These are phyloP conservation scores for Sylvia borin DNA, from an alignment of 2,797 vertebrate species.

Conservation along the genomic window DNA sequence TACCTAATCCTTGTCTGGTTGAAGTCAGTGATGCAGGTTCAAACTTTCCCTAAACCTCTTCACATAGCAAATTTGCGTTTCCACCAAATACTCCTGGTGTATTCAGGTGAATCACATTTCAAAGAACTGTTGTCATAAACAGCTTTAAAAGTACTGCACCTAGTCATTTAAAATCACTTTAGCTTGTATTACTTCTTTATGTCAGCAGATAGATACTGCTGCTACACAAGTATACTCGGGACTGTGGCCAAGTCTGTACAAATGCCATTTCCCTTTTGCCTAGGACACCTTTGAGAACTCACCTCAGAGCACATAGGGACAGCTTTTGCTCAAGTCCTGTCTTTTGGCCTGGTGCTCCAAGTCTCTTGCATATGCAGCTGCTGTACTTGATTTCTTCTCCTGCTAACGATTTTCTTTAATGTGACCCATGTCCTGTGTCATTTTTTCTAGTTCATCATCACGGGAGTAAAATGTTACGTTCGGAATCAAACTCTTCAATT, in stretches of 20 bases:
- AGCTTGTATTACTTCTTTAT: conserved; percentile 35
- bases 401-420: conserved; percentile 85
- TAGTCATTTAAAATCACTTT: neutral
- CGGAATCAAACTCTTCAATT: conserved; percentile 99
- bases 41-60: neutral
- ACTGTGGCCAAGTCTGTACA: neutral
- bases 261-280: neutral
- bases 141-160: neutral
- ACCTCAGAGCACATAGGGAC: conserved; percentile 24
- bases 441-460: conserved; percentile 99
- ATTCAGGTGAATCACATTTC: neutral
- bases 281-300: neutral
- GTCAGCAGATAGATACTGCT: conserved; percentile 32
- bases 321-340: conserved; percentile 64
- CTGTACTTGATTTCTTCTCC: conserved; percentile 83
- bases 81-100: neutral
- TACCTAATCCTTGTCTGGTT: neutral
- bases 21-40: neutral
- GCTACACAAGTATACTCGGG: neutral
- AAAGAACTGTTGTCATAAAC: neutral
- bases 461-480: conserved; percentile 99
- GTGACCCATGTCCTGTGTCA: conserved; percentile 87
- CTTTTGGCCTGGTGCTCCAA: conserved; percentile 58
- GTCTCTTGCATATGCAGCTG: conserved; percentile 71
- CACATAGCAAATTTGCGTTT: neutral